These are phyloP conservation scores for Argya squamiceps DNA, from an alignment of 2,797 vertebrate genomes.

Conservation along the genomic window DNA sequence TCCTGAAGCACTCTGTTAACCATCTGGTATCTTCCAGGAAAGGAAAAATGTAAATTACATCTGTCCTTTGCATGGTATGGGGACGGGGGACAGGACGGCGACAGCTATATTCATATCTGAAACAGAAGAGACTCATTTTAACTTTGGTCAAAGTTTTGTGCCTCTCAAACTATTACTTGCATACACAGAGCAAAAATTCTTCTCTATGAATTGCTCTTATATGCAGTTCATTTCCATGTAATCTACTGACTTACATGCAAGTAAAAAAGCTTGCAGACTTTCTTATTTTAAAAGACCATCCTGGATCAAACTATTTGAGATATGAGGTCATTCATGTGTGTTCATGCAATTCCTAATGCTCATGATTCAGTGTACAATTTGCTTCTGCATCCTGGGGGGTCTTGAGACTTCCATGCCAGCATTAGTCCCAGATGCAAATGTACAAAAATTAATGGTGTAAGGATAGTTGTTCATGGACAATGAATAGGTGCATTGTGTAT, in stretches of 20 bases:
- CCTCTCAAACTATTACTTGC: neutral
- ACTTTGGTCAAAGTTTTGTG: neutral
- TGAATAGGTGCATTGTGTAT: neutral
- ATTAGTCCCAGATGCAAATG: neutral
- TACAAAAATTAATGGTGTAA: neutral
- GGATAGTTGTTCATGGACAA: neutral
- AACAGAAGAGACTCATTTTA: neutral
- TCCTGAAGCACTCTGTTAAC: constrained; percentile 4
- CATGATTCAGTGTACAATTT: neutral
- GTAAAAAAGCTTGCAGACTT: neutral
- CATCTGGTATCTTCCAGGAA: constrained; percentile 40
- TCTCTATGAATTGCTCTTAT: neutral
- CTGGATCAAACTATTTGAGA: neutral
- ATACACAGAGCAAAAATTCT: neutral
- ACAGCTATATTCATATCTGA: neutral
- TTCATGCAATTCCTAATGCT: neutral
- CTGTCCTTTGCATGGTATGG: neutral
- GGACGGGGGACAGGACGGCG: rapidly evolving
- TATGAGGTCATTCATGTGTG: neutral
- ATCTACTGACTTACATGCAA: neutral
- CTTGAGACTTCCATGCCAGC: neutral
- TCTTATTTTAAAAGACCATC: neutral
- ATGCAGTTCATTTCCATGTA: neutral
- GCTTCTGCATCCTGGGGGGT: neutral
- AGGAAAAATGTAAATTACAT: constrained; percentile 11